phyloP scores from a whole-genome alignment of 2,113 vertebrate genomes.

The Phycodurus eques region DNA sequence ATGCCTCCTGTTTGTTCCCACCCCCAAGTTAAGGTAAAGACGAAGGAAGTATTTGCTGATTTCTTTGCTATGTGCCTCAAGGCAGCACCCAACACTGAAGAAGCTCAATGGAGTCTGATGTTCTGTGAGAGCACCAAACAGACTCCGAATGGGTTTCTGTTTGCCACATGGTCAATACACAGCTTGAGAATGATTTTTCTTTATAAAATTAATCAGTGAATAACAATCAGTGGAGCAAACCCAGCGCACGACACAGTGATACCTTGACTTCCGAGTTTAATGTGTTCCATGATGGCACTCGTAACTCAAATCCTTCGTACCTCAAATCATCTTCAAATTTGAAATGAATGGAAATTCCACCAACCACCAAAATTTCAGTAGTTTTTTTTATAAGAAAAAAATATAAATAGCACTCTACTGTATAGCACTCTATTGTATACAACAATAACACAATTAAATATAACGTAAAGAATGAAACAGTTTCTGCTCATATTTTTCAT shows the following conservation, averaged over 20 bases:
- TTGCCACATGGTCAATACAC: constrained; percentile 62
- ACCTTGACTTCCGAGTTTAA: no score
- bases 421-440: no score
- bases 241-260: background rate
- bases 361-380: no score
- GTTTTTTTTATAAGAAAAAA: no score
- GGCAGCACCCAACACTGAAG: constrained; percentile 36
- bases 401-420: no score
- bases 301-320: no score
- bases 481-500: no score
- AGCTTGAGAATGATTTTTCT: constrained; percentile 42
- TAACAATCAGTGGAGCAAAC: constrained; percentile 62
- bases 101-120: constrained; percentile 21
- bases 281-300: no score
- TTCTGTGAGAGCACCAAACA: constrained; percentile 40
- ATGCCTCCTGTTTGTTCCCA: constrained; percentile 44
- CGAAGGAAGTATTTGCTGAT: constrained; percentile 57
- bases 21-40: constrained; percentile 31
- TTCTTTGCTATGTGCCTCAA: constrained; percentile 33
- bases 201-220: constrained; percentile 17
- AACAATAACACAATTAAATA: no score
- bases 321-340: no score
- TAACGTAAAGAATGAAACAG: no score
- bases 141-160: constrained; percentile 66
- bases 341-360: no score